These are phyloP conservation scores for Urophycis tenuis DNA, from an alignment of 2,797 vertebrate genomes.

Conservation along the genomic window DNA sequence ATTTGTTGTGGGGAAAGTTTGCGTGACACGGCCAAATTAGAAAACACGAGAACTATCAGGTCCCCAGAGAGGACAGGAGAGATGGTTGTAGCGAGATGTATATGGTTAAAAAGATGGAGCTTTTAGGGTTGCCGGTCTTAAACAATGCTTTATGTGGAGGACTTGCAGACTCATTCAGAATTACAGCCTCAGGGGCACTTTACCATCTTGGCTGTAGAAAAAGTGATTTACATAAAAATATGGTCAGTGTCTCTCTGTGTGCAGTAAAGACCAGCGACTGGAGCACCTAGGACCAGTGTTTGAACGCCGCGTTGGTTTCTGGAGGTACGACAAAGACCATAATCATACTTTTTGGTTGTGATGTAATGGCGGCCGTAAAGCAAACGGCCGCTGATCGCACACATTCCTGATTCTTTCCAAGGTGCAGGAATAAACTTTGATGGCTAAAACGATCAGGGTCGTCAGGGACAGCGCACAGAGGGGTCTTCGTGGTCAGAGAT, in stretches of 20 bases:
- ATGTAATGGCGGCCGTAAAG: not conserved
- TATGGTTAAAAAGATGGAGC: slow-evolving; percentile 43
- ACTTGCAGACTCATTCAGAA: slow-evolving; percentile 48
- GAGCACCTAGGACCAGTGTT: slow-evolving; percentile 12
- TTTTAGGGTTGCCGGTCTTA: slow-evolving; percentile 40
- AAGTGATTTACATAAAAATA: slow-evolving; percentile 51
- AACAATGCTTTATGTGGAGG: slow-evolving; percentile 43
- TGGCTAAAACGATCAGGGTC: not conserved
- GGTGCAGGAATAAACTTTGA: slow-evolving; percentile 9
- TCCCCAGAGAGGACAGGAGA: slow-evolving; percentile 19
- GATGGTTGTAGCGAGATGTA: slow-evolving; percentile 45
- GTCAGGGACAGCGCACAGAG: not conserved
- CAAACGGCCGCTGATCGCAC: slow-evolving; percentile 13
- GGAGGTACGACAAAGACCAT: slow-evolving; percentile 10
- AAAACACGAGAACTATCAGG: not conserved
- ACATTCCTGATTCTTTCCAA: slow-evolving; percentile 26
- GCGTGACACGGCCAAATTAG: not conserved
- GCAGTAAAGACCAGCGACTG: slow-evolving; percentile 29
- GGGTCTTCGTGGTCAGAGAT: not conserved
- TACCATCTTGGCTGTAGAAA: slow-evolving; percentile 30
- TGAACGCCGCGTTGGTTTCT: slow-evolving; percentile 21
- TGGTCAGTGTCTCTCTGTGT: slow-evolving; percentile 37
- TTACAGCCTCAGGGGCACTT: slow-evolving; percentile 43
- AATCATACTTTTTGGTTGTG: slow-evolving; percentile 16
- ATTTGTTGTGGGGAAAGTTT: slow-evolving; percentile 1